Evolutionary conservation across 2,888 invertebrate genomes (phyloP).

Genomic region (Adela reaumurella): DNA sequence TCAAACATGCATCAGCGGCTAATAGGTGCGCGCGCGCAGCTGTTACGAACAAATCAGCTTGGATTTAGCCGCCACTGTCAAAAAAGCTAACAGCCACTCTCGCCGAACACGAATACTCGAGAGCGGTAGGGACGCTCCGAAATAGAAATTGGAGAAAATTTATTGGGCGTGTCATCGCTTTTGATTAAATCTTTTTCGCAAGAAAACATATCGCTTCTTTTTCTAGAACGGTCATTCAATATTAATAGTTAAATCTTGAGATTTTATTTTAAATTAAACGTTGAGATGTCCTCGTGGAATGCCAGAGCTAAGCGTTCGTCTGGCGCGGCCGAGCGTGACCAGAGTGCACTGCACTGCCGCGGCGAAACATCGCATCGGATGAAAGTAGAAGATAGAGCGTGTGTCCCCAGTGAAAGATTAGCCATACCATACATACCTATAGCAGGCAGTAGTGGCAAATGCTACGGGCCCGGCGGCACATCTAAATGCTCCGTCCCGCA

Average conservation of each 20-base stretch:
- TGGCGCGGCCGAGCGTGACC: too few relatives aligned
- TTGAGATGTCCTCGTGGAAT: too few relatives aligned
- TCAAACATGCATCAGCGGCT: conserved; percentile 58
- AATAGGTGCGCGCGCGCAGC: conserved; percentile 55
- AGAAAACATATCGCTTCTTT: neutral
- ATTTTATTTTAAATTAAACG: neutral
- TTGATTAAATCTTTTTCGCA: conserved; percentile 19
- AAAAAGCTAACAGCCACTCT: conserved; percentile 39
- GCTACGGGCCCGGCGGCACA: too few relatives aligned
- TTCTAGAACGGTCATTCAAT: neutral
- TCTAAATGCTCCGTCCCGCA: too few relatives aligned
- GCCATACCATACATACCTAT: too few relatives aligned
- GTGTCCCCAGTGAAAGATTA: too few relatives aligned
- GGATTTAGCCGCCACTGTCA: conserved; percentile 53
- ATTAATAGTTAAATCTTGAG: neutral
- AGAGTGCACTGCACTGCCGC: too few relatives aligned
- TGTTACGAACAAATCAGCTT: conserved; percentile 56
- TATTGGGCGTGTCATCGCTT: conserved; percentile 39
- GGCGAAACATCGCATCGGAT: too few relatives aligned
- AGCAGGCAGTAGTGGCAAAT: too few relatives aligned
- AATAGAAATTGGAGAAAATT: conserved; percentile 50
- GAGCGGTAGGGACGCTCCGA: conserved; percentile 19
- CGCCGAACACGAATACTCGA: conserved; percentile 20
- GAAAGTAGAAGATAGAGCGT: too few relatives aligned
- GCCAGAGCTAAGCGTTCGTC: too few relatives aligned